These are phyloP conservation scores for Chlorodrepanis virens DNA, from an alignment of 2,113 vertebrate genomes.

Conservation along the genomic window DNA sequence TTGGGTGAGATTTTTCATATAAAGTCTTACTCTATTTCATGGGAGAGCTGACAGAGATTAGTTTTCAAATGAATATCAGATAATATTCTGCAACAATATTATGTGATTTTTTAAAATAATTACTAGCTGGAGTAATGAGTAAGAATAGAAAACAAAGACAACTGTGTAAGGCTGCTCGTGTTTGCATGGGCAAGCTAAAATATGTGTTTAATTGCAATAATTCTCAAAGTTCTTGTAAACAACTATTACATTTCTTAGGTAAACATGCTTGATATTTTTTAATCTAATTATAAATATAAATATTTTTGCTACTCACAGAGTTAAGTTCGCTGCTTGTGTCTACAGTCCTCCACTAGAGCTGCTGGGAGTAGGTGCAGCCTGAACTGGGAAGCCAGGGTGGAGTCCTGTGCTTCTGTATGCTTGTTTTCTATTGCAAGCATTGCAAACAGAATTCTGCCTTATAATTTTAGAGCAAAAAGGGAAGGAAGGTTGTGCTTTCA, in stretches of 20 bases:
- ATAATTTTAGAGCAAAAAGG: background rate
- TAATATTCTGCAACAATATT: background rate
- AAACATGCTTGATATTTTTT: background rate
- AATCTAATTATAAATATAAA: background rate
- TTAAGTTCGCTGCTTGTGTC: background rate
- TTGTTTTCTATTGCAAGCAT: background rate
- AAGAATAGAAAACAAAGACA: background rate
- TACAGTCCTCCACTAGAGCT: background rate
- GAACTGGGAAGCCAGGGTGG: background rate
- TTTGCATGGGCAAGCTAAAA: conserved; percentile 4
- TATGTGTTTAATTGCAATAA: background rate
- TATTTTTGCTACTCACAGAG: background rate
- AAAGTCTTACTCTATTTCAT: background rate
- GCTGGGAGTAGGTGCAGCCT: background rate
- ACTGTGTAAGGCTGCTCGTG: background rate
- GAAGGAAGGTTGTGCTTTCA: background rate
- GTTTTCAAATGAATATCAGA: background rate
- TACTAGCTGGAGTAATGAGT: background rate
- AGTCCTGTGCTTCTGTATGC: background rate
- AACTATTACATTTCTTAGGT: background rate
- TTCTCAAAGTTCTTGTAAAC: background rate
- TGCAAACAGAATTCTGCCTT: background rate
- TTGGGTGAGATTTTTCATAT: background rate
- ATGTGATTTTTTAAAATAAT: background rate
- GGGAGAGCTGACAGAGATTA: background rate